Evolutionary conservation across 2,888 invertebrate genomes (phyloP), one percentile per base, ranked within the genome.

Genomic region (Griposia aprilina): DNA sequence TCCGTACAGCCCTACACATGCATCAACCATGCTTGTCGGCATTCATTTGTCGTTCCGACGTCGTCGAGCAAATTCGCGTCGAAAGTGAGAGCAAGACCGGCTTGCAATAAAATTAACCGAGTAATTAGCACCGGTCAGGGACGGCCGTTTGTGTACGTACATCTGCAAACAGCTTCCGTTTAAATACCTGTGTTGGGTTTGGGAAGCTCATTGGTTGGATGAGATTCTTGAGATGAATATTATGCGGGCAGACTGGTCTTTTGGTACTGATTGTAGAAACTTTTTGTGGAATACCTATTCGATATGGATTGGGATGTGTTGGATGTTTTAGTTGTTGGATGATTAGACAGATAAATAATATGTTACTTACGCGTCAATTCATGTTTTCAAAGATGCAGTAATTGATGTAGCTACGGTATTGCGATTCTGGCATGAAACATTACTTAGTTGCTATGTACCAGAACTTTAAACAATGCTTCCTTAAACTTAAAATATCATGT

Each of bases 41-140:
- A 86, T 88, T 86, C 84, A 90, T 91, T 89, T 85, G 80, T 90
- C 85, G 81, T 65, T 80, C 67, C 68, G 80, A 77, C 83, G 82
- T 88, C 63, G 68, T 63, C 69, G 74, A 73, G 78, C 68, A 52
- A 73, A 87, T 82, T 80, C 82, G 74, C 66, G 72, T 74, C 76
- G 88, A 91, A 90, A 92, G 91, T 88, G 91, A 93, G 90, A 93
- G 92, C 78, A 85, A 83, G 84, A 82, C 86, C 75, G 83, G 89
- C 82, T 84, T 76, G 89, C 88, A 91, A 92, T 76, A 82, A 80
- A 80, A 80, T 92, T 91, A 91, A 89, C 84, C 81, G 72, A 82
- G 89, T 90, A 92, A 93, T 92, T 91, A 93, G 90, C 41, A 41
- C 77, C 85, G 87, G 88, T 88, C 89, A 90, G 84, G 83, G 86